These are phyloP conservation scores for Hippoglossus hippoglossus DNA, from an alignment of 2,797 vertebrate species.

Conservation along the genomic window DNA sequence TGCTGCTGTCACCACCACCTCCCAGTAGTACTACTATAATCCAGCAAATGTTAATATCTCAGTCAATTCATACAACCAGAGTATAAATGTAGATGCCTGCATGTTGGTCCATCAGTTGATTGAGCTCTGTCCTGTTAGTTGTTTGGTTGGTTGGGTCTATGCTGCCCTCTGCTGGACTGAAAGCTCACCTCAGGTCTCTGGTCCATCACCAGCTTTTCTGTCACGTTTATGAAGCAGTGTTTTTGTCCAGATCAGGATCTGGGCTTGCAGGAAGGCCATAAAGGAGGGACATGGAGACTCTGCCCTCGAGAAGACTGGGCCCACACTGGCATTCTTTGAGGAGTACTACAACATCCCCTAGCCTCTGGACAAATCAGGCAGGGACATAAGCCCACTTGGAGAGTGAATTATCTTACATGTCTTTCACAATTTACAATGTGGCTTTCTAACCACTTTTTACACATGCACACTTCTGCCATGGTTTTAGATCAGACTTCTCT, in stretches of 20 bases:
- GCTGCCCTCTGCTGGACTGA: slow-evolving; percentile 65
- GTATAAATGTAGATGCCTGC: background rate
- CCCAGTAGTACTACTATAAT: background rate
- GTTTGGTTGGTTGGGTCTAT: background rate
- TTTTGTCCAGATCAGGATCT: slow-evolving; percentile 89
- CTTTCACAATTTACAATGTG: background rate
- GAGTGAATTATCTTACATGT: too few species aligned
- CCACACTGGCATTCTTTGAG: slow-evolving; percentile 89
- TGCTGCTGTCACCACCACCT: background rate
- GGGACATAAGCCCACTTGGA: slow-evolving; percentile 3
- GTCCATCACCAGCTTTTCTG: background rate
- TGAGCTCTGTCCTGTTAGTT: background rate
- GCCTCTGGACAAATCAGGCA: slow-evolving; percentile 91
- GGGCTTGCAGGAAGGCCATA: slow-evolving; percentile 90
- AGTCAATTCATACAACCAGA: background rate
- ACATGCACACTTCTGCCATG: background rate
- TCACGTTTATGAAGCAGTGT: background rate
- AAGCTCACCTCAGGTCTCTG: slow-evolving; percentile 6
- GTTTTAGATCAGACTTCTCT: slow-evolving; percentile 90
- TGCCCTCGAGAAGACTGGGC: slow-evolving; percentile 82
- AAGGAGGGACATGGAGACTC: slow-evolving; percentile 78
- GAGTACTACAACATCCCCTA: slow-evolving; percentile 82
- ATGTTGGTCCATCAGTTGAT: background rate
- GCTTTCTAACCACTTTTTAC: background rate
- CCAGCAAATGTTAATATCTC: background rate